Base-by-base conservation (phyloP, 2,797 vertebrate species). In the Sebastes steindachneri region DNA sequence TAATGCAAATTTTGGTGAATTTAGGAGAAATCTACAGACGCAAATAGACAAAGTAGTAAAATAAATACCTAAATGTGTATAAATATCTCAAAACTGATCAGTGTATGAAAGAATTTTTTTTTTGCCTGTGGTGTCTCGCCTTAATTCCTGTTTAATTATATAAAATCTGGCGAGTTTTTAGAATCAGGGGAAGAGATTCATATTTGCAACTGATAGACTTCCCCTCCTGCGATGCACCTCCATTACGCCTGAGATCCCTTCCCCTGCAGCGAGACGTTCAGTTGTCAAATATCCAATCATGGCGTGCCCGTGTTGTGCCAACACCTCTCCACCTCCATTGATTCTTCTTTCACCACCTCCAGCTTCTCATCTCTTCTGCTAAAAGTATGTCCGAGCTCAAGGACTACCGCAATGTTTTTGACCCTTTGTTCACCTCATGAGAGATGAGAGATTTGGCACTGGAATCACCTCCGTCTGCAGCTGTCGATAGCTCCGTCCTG, bases 251-350 rank as follows among this genome's bases (percentile, higher is more conserved):
- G 55, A 69, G 35, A 41, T 71, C 17, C 55, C 29, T 17, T 76
- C 45, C 4, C 51, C 25, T 35, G 23, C 75, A 68, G 26, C 41
- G 17, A 31, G 37, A 11, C 1, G 1, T 51, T 67, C 45, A 55
- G 17, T 75, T 77, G 67, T 63, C 63, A 77, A 62, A 86, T 77
- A 73, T 59, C 71, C 69, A 71, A 62, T 83, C 62, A 68, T 19
- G 9, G 21, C 21, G 4, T n/a, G 19, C 41, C 58, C 1, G 11
- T 57, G 21, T 76, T 75, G 67, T 58, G 79, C 63, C 77, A 84
- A 72, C 54, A 75, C 63, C 55, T 80, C 72, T 80, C 35, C 72
- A 79, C 67, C 78, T 67, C 59, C 59, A 76, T 45, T 60, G 68
- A 85, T 82, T 80, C 33, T 65, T 55, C 53, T 64, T 70, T 64